Conservation (phyloP, 2,113 vertebrate species). For the Arvicanthis niloticus region DNA sequence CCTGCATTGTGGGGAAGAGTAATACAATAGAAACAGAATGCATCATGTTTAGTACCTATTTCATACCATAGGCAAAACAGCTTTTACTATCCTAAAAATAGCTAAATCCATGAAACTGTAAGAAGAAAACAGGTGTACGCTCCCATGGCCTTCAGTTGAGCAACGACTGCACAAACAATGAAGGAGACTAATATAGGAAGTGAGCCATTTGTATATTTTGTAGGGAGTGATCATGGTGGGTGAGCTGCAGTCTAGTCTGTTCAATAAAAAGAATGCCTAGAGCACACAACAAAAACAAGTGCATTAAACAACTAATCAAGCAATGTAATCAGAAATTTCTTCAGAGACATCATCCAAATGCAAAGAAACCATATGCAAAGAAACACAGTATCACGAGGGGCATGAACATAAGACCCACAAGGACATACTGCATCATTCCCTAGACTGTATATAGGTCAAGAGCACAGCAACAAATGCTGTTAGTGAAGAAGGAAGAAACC, state of each 20-base stretch:
- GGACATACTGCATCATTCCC: not conserved
- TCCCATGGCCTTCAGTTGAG: not conserved
- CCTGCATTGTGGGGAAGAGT: not conserved
- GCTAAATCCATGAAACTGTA: not conserved
- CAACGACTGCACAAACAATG: not conserved
- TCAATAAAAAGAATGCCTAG: not conserved
- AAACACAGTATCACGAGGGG: not conserved
- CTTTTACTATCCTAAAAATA: not conserved
- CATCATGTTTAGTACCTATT: not conserved
- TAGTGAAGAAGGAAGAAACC: not conserved
- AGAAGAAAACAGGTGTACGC: conserved; percentile 9
- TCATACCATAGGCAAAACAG: not conserved
- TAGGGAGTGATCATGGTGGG: not conserved
- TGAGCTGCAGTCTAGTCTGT: not conserved
- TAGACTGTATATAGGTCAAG: not conserved
- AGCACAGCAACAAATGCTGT: not conserved
- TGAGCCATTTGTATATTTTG: not conserved
- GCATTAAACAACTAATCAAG: not conserved
- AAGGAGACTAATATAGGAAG: not conserved
- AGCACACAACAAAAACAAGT: not conserved
- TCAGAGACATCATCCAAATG: conserved; percentile 29
- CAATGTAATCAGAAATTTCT: not conserved
- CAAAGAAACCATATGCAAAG: not conserved
- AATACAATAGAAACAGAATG: not conserved
- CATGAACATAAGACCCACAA: conserved; percentile 1